phyloP scores from a whole-genome alignment of 2,797 vertebrate species.

The Falco biarmicus region DNA sequence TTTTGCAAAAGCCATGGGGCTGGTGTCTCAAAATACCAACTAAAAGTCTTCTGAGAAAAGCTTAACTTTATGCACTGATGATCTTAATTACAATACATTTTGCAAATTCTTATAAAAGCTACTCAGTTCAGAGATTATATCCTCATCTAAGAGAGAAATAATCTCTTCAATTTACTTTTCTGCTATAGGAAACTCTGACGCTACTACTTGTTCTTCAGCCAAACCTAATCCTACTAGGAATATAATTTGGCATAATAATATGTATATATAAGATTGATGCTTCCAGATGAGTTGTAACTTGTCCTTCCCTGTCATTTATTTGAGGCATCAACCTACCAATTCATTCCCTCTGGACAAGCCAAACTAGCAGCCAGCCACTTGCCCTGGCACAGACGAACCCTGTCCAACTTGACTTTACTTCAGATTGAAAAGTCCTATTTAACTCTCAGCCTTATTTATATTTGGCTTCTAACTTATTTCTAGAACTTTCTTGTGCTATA shows the following conservation, averaged over 20 bases:
- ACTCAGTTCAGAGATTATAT: background rate
- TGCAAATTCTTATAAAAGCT: background rate
- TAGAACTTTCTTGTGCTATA: background rate
- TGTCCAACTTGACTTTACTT: conserved; percentile 23
- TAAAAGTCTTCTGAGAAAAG: background rate
- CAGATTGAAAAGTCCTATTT: conserved; percentile 9
- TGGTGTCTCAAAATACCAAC: background rate
- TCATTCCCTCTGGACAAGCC: background rate
- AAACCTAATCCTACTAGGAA: conserved; percentile 59
- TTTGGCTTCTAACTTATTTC: conserved; percentile 20
- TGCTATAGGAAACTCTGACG: background rate
- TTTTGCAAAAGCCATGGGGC: background rate
- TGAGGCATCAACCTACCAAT: conserved; percentile 37
- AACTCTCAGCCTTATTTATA: background rate
- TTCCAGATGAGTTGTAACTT: conserved; percentile 56
- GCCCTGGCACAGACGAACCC: background rate
- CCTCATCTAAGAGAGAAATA: background rate
- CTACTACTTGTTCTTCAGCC: conserved; percentile 31
- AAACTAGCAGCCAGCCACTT: background rate
- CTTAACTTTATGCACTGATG: background rate
- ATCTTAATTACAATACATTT: background rate
- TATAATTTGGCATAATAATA: conserved; percentile 42
- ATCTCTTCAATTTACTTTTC: background rate
- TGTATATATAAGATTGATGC: conserved; percentile 19
- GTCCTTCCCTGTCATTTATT: conserved; percentile 42